These are phyloP conservation scores for Cathartes aura DNA, from an alignment of 2,113 vertebrate genomes.

Conservation along the genomic window DNA sequence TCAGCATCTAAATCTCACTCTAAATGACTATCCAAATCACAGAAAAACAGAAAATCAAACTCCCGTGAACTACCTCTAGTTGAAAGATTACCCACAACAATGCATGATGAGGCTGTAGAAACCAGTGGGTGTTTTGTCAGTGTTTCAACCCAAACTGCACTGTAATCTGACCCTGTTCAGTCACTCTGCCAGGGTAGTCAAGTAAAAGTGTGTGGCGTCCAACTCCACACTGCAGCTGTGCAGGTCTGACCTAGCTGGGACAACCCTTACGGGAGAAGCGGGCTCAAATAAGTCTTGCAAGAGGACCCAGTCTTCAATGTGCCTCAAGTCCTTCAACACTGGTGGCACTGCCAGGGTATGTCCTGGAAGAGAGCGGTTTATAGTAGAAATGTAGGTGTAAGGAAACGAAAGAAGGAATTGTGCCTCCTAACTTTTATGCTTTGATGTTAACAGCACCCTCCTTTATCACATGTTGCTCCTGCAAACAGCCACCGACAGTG, in stretches of 20 bases:
- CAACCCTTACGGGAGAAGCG: background rate
- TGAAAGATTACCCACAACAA: background rate
- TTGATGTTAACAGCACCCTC: background rate
- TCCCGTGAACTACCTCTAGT: background rate
- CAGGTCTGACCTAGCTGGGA: background rate
- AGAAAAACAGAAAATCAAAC: background rate
- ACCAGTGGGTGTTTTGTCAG: background rate
- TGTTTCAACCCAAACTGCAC: background rate
- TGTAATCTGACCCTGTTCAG: background rate
- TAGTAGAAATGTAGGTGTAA: background rate
- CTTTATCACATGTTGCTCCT: background rate
- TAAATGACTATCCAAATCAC: background rate
- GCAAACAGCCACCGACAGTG: fast-evolving
- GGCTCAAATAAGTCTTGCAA: background rate
- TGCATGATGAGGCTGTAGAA: background rate
- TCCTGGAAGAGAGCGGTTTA: background rate
- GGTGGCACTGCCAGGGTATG: background rate
- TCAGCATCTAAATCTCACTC: background rate
- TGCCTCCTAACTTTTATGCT: background rate
- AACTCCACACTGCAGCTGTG: too few species aligned
- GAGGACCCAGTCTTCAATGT: background rate
- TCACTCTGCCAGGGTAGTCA: too few species aligned
- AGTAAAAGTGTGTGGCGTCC: background rate
- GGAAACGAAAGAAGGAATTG: background rate
- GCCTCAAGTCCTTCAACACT: background rate